A percentile compares a stretch with the other conserved stretches of the same genome.
These are phyloP conservation scores for Oryzias curvinotus DNA, from an alignment of 2,113 vertebrate species.

Conservation along the genomic window DNA sequence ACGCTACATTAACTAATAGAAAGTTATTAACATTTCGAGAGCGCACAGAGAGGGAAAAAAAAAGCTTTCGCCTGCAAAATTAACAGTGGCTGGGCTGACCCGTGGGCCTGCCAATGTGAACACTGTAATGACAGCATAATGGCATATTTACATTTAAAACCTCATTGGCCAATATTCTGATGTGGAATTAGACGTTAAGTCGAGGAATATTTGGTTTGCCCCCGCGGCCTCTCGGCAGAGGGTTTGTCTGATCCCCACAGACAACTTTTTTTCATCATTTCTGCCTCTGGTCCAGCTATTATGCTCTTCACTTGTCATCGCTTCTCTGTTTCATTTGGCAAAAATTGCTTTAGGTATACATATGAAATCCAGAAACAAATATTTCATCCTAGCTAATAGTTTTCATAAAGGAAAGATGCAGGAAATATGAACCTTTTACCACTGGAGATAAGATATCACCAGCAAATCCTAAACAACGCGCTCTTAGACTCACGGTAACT, in stretches of 20 bases:
- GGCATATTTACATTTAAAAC: conserved; percentile 99
- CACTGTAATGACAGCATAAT: conserved; percentile 99
- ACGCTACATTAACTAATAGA: conserved; percentile 99
- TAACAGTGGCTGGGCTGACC: conserved; percentile 97
- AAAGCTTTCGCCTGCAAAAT: conserved; percentile 98
- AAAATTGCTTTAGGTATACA: background rate
- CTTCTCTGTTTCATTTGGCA: conserved; percentile 17
- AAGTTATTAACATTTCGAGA: conserved; percentile 99
- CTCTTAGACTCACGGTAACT: too few relatives aligned
- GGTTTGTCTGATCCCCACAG: conserved; percentile 82
- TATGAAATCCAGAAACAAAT: too few relatives aligned
- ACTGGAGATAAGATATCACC: too few relatives aligned
- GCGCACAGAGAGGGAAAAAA: conserved; percentile 49
- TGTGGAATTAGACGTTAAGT: conserved; percentile 93
- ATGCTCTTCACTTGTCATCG: conserved; percentile 58
- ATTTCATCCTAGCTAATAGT: too few relatives aligned
- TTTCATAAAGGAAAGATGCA: too few relatives aligned
- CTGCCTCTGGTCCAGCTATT: conserved; percentile 72
- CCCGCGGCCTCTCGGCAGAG: conserved; percentile 83
- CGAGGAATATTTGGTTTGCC: conserved; percentile 97
- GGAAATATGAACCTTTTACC: too few relatives aligned
- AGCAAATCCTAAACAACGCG: too few relatives aligned
- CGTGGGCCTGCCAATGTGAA: conserved; percentile 90
- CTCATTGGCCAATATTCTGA: conserved; percentile 92
- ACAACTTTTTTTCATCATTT: conserved; percentile 83